Evolutionary conservation across 2,888 invertebrate species (phyloP).

Genomic region (Cephus pygmeus): DNA sequence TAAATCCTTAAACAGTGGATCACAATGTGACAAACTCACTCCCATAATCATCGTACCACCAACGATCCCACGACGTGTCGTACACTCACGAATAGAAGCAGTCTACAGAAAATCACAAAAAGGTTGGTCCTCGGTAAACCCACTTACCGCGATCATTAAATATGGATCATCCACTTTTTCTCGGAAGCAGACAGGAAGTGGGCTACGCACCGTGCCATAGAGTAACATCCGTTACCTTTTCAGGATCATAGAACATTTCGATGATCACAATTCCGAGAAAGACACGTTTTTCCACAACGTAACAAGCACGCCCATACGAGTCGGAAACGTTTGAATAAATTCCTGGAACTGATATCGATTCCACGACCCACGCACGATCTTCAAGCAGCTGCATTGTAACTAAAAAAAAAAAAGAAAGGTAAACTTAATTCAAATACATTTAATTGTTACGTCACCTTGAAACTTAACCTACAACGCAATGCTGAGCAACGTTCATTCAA

Average conservation of each 20-base stretch:
- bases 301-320: neutral
- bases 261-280: neutral
- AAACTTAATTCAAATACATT: neutral
- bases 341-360: neutral
- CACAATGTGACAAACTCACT: neutral
- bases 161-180: neutral
- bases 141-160: neutral
- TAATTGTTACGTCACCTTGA: neutral
- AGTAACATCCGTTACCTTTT: neutral
- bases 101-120: constrained; percentile 4
- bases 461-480: neutral
- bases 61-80: constrained; percentile 13
- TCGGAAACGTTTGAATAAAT: neutral
- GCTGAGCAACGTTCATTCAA: neutral
- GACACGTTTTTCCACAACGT: neutral
- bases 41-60: constrained; percentile 8
- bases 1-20: neutral
- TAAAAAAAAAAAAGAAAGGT: neutral
- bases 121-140: constrained; percentile 9
- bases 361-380: neutral
- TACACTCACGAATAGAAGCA: constrained; percentile 15
- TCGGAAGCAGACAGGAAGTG: constrained; percentile 14
- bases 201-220: neutral
- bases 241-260: neutral
- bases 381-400: neutral